Evolutionary conservation across 2,113 vertebrate genomes (phyloP).

Genomic region (Callocephalon fimbriatum): DNA sequence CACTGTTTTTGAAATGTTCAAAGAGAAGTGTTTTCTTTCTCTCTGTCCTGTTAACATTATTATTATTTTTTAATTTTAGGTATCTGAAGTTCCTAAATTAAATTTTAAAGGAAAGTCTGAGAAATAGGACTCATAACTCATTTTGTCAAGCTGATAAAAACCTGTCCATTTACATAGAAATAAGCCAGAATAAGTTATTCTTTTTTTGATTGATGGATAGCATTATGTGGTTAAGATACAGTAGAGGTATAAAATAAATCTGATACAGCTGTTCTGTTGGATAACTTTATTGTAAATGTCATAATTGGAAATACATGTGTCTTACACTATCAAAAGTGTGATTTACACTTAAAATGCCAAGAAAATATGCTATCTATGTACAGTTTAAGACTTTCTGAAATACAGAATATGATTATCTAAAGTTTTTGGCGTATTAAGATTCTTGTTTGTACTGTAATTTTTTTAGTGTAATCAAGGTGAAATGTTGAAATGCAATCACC

Average conservation of each 20-base stretch:
- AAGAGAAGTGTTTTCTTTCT: neutral
- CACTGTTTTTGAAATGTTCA: neutral
- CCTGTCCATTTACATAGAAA: slow-evolving; percentile 27
- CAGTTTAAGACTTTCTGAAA: neutral
- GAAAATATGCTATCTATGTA: neutral
- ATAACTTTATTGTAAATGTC: neutral
- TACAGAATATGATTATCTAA: neutral
- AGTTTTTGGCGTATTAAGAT: neutral
- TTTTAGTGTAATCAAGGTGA: neutral
- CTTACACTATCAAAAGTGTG: neutral
- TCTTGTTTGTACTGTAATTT: neutral
- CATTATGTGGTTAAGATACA: neutral
- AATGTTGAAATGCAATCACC: neutral
- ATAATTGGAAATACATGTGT: neutral
- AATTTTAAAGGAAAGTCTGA: neutral
- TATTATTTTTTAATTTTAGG: neutral
- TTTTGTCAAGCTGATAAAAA: slow-evolving; percentile 50
- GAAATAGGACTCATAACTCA: slow-evolving; percentile 33
- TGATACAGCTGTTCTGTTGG: neutral
- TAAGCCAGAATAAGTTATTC: slow-evolving; percentile 49
- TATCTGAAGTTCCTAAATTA: neutral
- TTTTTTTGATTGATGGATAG: slow-evolving; percentile 50
- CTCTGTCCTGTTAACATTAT: neutral
- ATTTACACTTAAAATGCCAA: neutral
- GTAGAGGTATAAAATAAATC: neutral